phyloP scores from a whole-genome alignment of 2,113 vertebrate genomes.

The Pseudolaguvia tuberculata region DNA sequence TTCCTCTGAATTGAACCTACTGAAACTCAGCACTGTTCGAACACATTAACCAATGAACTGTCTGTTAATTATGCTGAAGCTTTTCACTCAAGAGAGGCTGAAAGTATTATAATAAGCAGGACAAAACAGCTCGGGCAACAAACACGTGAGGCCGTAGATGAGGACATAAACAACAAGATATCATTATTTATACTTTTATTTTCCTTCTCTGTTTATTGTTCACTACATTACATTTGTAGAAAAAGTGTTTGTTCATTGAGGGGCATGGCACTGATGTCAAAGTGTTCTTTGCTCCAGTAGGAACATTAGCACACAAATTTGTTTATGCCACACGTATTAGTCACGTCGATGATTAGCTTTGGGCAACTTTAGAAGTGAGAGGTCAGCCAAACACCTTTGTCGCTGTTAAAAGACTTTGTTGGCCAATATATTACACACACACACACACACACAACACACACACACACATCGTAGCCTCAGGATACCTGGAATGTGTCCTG shows the following conservation, averaged over 20 bases:
- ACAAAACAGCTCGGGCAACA: background rate
- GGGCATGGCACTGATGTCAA: slow-evolving; percentile 6
- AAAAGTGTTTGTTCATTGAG: background rate
- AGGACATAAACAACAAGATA: background rate
- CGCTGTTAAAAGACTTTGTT: slow-evolving; percentile 23
- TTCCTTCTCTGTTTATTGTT: background rate
- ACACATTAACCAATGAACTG: too few relatives aligned
- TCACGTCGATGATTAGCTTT: slow-evolving; percentile 56
- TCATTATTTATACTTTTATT: background rate
- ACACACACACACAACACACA: slow-evolving; percentile 26
- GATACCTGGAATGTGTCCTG: slow-evolving; percentile 26
- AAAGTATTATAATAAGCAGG: background rate
- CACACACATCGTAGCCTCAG: slow-evolving; percentile 28
- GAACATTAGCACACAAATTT: background rate
- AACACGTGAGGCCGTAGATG: too few relatives aligned
- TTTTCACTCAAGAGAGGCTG: background rate
- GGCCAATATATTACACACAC: slow-evolving; percentile 26
- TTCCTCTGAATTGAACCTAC: too few relatives aligned
- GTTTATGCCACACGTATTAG: slow-evolving; percentile 54
- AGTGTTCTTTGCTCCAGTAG: slow-evolving; percentile 17
- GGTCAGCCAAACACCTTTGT: slow-evolving; percentile 44
- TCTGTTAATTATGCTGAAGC: background rate
- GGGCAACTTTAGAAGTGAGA: slow-evolving; percentile 43
- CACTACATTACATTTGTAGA: too few relatives aligned
- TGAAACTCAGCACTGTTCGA: too few relatives aligned